A percentile compares a stretch with the other conserved stretches of the same genome.
These are phyloP conservation scores for Passer domesticus DNA, from an alignment of 2,113 vertebrate genomes.

Conservation along the genomic window DNA sequence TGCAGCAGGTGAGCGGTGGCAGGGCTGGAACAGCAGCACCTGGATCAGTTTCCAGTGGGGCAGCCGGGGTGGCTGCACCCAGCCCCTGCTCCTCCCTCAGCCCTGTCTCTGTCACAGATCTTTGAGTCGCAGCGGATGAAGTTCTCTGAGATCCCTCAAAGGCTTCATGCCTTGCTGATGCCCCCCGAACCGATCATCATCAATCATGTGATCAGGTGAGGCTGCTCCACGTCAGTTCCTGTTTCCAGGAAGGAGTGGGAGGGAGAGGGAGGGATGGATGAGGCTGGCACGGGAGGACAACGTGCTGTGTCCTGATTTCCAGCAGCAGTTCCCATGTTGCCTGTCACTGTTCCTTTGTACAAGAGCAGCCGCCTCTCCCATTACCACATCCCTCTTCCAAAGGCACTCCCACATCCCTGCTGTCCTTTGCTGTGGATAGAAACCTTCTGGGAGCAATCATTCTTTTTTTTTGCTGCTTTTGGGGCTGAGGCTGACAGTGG, in stretches of 20 bases:
- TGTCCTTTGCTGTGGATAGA: not conserved
- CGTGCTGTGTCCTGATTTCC: not conserved
- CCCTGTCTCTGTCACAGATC: slow-evolving; percentile 71
- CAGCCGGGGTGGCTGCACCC: not conserved
- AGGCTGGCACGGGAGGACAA: not conserved
- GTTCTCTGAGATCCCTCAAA: slow-evolving; percentile 89
- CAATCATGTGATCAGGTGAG: slow-evolving; percentile 97
- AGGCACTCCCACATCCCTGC: not conserved
- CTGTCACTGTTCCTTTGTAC: not conserved
- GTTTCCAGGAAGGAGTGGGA: not conserved
- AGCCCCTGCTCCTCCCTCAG: not conserved
- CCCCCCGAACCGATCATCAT: slow-evolving; percentile 99
- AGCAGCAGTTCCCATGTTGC: not conserved
- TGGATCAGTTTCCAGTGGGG: rapidly evolving
- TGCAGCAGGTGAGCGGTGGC: slow-evolving; percentile 80
- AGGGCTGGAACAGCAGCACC: not conserved
- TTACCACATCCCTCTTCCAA: not conserved
- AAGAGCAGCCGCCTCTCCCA: rapidly evolving
- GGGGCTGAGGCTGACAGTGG: not conserved
- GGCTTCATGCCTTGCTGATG: slow-evolving; percentile 95
- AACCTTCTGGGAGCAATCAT: not conserved
- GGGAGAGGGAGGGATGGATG: not conserved
- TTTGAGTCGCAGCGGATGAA: slow-evolving; percentile 90
- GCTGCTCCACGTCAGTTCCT: not conserved
- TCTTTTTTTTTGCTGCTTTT: not conserved